Conservation (phyloP, 2,888 invertebrate genomes). For the Cotesia congregata region DNA sequence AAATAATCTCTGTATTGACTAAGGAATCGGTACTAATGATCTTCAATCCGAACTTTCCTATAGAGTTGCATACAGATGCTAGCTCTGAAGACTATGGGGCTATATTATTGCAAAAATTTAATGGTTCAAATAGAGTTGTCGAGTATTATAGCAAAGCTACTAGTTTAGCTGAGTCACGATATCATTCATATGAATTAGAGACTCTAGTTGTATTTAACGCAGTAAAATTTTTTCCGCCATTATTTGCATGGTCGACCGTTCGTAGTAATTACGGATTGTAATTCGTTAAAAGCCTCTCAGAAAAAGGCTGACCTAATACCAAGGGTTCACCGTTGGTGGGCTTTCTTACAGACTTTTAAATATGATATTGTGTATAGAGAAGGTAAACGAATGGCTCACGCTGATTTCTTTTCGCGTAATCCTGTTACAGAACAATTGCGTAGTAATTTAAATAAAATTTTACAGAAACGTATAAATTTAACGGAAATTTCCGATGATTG, state of each 20-base stretch:
- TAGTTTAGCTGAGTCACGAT: slow-evolving; percentile 11
- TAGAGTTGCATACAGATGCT: slow-evolving; percentile 35
- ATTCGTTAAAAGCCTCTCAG: slow-evolving; percentile 1
- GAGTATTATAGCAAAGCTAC: slow-evolving; percentile 35
- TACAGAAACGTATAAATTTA: slow-evolving; percentile 19
- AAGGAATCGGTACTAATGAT: slow-evolving; percentile 36
- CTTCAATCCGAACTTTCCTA: slow-evolving; percentile 35
- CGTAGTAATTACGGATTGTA: too few species aligned
- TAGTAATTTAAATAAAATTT: slow-evolving; percentile 9
- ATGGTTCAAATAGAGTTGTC: slow-evolving; percentile 24
- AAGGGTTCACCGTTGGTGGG: slow-evolving; percentile 40
- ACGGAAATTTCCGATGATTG: slow-evolving; percentile 25
- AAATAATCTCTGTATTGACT: slow-evolving; percentile 38
- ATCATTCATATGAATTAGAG: slow-evolving; percentile 36
- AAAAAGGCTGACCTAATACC: slow-evolving; percentile 28
- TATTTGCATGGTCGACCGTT: too few species aligned
- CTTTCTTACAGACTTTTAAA: slow-evolving; percentile 32
- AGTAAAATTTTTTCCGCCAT: too few species aligned
- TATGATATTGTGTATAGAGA: slow-evolving; percentile 36
- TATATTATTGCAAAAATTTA: slow-evolving; percentile 29
- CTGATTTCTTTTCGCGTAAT: slow-evolving; percentile 36
- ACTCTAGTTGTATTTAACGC: slow-evolving; percentile 19
- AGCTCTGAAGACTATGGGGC: slow-evolving; percentile 34
- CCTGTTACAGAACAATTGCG: slow-evolving; percentile 7
- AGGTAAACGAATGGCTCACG: slow-evolving; percentile 30